Percentiles rank a stretch among this genome's conserved stretches.
Conservation (phyloP, 2,888 invertebrate species). For the Marasmarcha lunaedactyla region DNA sequence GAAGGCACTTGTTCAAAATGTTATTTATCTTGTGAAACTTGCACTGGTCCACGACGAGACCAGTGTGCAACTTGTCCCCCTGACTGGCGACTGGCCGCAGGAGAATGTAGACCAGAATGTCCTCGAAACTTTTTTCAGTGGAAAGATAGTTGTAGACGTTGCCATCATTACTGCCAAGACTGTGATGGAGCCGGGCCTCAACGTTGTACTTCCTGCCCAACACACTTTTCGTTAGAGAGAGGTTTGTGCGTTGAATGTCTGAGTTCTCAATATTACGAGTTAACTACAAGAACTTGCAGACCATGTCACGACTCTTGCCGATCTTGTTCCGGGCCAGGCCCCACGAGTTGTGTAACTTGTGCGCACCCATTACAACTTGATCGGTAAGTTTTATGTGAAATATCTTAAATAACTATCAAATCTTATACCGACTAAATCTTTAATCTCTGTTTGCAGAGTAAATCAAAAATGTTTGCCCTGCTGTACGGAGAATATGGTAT, state of each 20-base stretch:
- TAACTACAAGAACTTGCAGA: conserved; percentile 76
- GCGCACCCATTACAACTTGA: conserved; percentile 77
- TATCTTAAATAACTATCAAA: background rate
- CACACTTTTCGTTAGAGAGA: conserved; percentile 77
- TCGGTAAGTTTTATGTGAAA: conserved; percentile 43
- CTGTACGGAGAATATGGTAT: conserved; percentile 69
- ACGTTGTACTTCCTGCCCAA: conserved; percentile 79
- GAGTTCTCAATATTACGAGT: conserved; percentile 80
- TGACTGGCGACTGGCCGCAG: conserved; percentile 84
- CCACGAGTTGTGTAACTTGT: conserved; percentile 78
- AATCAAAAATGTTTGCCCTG: conserved; percentile 83
- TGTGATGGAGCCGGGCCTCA: conserved; percentile 86
- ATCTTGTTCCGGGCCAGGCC: conserved; percentile 78
- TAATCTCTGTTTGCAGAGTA: conserved; percentile 57
- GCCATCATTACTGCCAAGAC: conserved; percentile 89
- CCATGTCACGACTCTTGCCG: conserved; percentile 78
- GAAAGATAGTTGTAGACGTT: conserved; percentile 86
- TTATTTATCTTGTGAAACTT: conserved; percentile 86
- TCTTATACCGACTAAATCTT: too few relatives aligned
- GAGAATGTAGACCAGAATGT: conserved; percentile 87
- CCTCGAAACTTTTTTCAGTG: conserved; percentile 87
- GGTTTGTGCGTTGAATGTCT: conserved; percentile 82
- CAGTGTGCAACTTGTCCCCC: conserved; percentile 87
- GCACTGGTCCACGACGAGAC: conserved; percentile 84
- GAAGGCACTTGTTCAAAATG: conserved; percentile 86